A percentile compares a stretch with the other conserved stretches of the same genome.
phyloP scores from a whole-genome alignment of 2,888 invertebrate species.

The Marronus borbonicus region DNA sequence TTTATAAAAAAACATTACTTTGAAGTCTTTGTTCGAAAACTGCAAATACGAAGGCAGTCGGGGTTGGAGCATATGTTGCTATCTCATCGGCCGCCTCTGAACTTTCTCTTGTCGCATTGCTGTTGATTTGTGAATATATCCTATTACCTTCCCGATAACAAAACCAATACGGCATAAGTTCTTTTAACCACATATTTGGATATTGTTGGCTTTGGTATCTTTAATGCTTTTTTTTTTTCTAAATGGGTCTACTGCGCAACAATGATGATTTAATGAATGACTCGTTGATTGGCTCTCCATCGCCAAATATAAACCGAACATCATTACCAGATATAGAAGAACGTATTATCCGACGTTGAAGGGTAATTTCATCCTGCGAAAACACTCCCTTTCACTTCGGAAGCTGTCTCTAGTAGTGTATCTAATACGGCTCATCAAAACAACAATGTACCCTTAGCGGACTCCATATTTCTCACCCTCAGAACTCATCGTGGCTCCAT shows the following conservation, averaged over 20 bases:
- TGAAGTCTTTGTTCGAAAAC: no score
- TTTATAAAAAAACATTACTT: no score
- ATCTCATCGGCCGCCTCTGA: no score
- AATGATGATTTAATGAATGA: not conserved
- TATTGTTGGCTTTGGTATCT: no score
- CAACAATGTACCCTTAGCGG: conserved; percentile 43
- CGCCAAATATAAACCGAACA: conserved; percentile 6
- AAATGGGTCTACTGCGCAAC: not conserved
- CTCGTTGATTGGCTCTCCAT: conserved; percentile 4
- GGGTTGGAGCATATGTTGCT: no score
- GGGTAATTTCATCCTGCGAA: conserved; percentile 28
- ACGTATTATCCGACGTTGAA: conserved; percentile 17
- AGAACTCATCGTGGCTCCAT: not conserved
- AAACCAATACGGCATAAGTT: no score
- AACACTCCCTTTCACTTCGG: conserved; percentile 30
- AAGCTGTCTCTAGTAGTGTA: conserved; percentile 34
- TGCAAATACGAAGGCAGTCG: no score
- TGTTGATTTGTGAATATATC: no score
- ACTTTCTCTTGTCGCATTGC: no score
- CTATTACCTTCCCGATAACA: no score
- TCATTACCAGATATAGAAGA: conserved; percentile 32
- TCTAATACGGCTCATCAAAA: conserved; percentile 48
- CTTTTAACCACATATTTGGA: no score
- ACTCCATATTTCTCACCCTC: conserved; percentile 42
- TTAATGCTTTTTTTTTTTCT: not conserved